Evolutionary conservation across 2,797 vertebrate genomes (phyloP).

Genomic region (Parauchenoglanis ngamensis): DNA sequence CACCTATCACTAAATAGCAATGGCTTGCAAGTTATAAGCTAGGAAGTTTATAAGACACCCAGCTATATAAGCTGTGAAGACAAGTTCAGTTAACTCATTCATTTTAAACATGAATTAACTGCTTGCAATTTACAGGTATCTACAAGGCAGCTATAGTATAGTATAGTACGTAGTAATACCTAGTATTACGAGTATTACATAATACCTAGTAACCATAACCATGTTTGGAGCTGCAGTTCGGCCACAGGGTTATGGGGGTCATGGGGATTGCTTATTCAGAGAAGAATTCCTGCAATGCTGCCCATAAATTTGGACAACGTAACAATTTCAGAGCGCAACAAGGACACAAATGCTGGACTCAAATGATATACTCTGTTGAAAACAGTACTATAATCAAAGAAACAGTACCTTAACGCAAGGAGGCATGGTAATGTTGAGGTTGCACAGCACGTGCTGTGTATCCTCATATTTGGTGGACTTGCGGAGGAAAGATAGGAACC

Average conservation of each 20-base stretch:
- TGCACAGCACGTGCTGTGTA: conserved; percentile 90
- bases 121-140: neutral
- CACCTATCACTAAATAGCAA: neutral
- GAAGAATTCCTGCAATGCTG: neutral
- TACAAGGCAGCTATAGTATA: neutral
- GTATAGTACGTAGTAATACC: neutral
- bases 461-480: conserved; percentile 98
- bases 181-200: neutral
- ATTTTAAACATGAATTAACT: neutral
- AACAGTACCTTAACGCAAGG: conserved; percentile 87
- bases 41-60: neutral
- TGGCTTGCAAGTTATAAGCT: neutral
- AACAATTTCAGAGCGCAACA: neutral
- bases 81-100: neutral
- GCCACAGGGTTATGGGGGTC: neutral
- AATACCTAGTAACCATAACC: neutral
- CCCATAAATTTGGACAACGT: neutral
- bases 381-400: too few species aligned
- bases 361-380: too few species aligned
- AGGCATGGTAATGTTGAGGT: conserved; percentile 93
- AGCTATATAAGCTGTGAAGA: neutral
- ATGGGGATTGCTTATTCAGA: neutral
- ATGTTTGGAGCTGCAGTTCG: neutral
- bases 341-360: neutral
- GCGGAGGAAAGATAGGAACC: conserved; percentile 91